Conservation (phyloP, 2,113 vertebrate genomes). For the Panurus biarmicus region DNA sequence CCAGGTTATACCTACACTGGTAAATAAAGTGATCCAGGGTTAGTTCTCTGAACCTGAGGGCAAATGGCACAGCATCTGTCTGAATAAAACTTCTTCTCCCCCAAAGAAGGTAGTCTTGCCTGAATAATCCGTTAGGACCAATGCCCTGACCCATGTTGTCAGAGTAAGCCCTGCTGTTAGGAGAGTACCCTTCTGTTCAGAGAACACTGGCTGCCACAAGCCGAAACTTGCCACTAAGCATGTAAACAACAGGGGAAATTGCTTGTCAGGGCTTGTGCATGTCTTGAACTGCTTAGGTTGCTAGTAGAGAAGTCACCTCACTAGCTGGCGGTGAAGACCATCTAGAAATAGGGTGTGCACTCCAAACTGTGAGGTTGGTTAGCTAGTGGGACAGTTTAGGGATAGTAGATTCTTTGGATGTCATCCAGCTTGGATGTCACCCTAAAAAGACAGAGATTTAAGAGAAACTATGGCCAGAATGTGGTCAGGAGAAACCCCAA, state of each 20-base stretch:
- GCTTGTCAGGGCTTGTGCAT: neutral
- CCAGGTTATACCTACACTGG: slow-evolving; percentile 20
- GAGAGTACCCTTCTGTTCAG: neutral
- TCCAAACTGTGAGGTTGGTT: neutral
- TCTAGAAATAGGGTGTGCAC: neutral
- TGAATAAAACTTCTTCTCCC: neutral
- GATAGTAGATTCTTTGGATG: neutral
- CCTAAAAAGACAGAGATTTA: neutral
- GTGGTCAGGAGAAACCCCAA: neutral
- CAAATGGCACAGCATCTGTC: neutral
- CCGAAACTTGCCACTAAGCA: neutral
- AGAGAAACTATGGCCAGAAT: neutral
- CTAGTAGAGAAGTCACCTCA: neutral
- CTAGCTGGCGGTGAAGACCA: neutral
- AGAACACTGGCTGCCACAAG: neutral
- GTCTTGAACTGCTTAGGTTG: neutral
- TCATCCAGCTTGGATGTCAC: neutral
- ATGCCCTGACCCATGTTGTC: neutral
- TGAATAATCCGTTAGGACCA: neutral
- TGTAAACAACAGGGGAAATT: neutral
- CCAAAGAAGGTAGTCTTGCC: neutral
- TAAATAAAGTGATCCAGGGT: neutral
- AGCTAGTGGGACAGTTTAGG: neutral
- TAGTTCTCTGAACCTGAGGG: neutral
- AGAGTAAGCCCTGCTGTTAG: neutral